Percentiles rank a stretch among this genome's conserved stretches.
Conservation (phyloP, 35 echinoderm and acorn worm genomes). For the Anneissia japonica region DNA sequence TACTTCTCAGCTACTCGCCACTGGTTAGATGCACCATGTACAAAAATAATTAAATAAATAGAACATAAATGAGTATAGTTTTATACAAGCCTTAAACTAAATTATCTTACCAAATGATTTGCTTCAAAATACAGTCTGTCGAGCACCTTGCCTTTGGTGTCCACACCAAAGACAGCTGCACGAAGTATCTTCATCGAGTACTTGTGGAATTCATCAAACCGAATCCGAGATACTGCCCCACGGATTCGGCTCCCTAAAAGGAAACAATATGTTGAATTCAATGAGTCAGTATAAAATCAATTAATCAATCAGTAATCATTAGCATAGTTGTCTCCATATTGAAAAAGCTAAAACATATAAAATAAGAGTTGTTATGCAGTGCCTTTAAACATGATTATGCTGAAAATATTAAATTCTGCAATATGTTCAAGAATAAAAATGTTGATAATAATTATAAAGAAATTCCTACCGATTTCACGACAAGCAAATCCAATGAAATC, state of each 20-base stretch:
- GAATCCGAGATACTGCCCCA: conserved; percentile 75
- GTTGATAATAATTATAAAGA: too few relatives aligned
- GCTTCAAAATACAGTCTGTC: conserved; percentile 66
- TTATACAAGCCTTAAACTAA: too few relatives aligned
- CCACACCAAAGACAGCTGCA: conserved; percentile 66
- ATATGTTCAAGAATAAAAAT: too few relatives aligned
- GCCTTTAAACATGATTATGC: too few relatives aligned
- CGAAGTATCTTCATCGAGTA: conserved; percentile 69
- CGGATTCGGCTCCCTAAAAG: conserved; percentile 80
- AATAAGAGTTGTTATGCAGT: not conserved
- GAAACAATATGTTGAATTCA: not conserved
- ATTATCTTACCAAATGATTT: conserved; percentile 66
- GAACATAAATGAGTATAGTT: too few relatives aligned
- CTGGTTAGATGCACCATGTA: too few relatives aligned
- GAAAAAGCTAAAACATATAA: not conserved
- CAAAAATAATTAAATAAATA: too few relatives aligned
- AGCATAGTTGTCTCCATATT: not conserved
- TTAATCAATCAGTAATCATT: not conserved
- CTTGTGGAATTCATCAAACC: conserved; percentile 92
- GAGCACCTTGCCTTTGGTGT: conserved; percentile 42
- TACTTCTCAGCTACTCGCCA: too few relatives aligned
- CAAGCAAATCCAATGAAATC: conserved; percentile 98
- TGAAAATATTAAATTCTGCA: too few relatives aligned
- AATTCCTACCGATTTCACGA: conserved; percentile 86
- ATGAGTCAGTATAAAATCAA: not conserved